Conservation (phyloP, 2,888 invertebrate species). For the Platycheirus rosarum region DNA sequence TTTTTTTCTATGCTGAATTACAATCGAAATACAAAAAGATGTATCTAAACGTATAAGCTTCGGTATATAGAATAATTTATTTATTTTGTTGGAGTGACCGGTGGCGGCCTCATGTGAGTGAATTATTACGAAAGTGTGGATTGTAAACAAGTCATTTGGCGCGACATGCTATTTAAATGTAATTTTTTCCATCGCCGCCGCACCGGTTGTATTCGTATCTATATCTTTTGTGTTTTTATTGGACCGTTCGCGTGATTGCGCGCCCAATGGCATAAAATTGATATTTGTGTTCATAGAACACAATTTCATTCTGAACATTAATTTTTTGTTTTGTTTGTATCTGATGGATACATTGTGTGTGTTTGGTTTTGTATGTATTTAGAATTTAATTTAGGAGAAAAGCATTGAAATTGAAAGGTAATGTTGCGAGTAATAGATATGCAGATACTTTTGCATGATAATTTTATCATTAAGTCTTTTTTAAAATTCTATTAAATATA, state of each 20-base stretch:
- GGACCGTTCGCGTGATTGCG: not conserved
- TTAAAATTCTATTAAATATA: too few relatives aligned
- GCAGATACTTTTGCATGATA: not conserved
- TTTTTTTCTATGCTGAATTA: constrained; percentile 25
- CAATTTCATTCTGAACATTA: not conserved
- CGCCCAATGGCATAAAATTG: not conserved
- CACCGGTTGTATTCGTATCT: not conserved
- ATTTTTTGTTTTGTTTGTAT: not conserved
- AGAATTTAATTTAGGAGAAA: not conserved
- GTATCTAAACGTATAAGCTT: not conserved
- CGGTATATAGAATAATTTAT: not conserved
- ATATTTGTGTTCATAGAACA: not conserved
- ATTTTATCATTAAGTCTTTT: not conserved
- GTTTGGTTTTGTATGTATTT: not conserved
- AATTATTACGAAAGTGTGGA: constrained; percentile 12
- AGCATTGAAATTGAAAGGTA: not conserved
- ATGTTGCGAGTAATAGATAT: not conserved
- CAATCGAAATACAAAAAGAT: not conserved
- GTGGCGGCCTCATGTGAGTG: not conserved
- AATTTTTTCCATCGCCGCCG: not conserved
- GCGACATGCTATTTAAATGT: constrained; percentile 13
- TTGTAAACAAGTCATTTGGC: constrained; percentile 15
- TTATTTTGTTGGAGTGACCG: not conserved
- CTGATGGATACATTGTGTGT: too few relatives aligned
- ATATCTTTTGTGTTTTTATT: not conserved